Evolutionary conservation across 2,113 vertebrate species (phyloP).

Genomic region (Xiphophorus hellerii): DNA sequence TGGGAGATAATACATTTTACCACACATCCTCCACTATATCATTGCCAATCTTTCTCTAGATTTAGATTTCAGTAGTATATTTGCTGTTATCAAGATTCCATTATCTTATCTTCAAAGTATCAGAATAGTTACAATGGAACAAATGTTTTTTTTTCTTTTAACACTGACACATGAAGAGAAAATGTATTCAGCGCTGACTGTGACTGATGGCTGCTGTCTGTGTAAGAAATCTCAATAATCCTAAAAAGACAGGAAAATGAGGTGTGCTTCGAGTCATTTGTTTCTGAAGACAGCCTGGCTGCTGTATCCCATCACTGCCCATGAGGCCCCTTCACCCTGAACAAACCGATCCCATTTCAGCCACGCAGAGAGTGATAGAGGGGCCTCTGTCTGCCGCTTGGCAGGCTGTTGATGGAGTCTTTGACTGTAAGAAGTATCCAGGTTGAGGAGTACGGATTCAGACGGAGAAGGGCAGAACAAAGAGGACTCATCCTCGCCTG

Average conservation of each 20-base stretch:
- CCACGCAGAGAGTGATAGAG: constrained; percentile 60
- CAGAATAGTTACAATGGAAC: not conserved
- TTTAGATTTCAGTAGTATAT: not conserved
- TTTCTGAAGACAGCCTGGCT: constrained; percentile 58
- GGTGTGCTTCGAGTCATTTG: constrained; percentile 64
- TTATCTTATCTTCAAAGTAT: not conserved
- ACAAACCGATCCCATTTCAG: constrained; percentile 65
- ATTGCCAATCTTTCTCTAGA: not conserved
- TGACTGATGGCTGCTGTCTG: constrained; percentile 58
- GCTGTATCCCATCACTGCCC: constrained; percentile 53
- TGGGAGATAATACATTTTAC: not conserved
- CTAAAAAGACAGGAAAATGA: constrained; percentile 70
- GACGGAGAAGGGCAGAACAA: constrained; percentile 38
- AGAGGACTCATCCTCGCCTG: constrained; percentile 23
- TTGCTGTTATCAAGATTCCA: not conserved
- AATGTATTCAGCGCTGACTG: constrained; percentile 31
- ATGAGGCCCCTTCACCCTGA: constrained; percentile 48
- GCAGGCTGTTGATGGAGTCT: constrained; percentile 72
- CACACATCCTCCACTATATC: not conserved
- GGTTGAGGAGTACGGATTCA: constrained; percentile 34
- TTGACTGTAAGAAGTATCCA: constrained; percentile 59
- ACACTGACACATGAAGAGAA: constrained; percentile 22
- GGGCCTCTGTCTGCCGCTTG: constrained; percentile 59
- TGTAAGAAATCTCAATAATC: constrained; percentile 73
- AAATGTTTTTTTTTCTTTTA: too few relatives aligned